A percentile compares a stretch with the other conserved stretches of the same genome.
Evolutionary conservation across 2,888 invertebrate genomes (phyloP).

Genomic region (Aspidiotus destructor): DNA sequence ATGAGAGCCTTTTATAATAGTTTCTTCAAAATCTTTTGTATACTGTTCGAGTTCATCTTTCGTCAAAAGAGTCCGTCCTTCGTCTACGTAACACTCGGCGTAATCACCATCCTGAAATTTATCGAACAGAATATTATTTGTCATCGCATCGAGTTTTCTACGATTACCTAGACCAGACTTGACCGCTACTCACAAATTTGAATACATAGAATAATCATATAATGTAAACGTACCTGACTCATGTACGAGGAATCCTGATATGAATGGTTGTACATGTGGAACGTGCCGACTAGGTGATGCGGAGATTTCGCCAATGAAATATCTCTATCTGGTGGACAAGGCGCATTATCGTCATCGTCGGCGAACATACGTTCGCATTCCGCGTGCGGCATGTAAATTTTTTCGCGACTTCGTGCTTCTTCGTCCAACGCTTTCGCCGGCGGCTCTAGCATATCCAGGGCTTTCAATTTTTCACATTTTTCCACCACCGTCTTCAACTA

Average conservation of each 20-base stretch:
- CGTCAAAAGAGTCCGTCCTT: constrained; percentile 42
- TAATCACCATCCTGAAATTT: constrained; percentile 29
- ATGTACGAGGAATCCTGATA: constrained; percentile 16
- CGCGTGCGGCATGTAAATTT: constrained; percentile 6
- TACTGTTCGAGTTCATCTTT: constrained; percentile 47
- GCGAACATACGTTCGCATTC: constrained; percentile 13
- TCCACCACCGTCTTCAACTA: constrained; percentile 9
- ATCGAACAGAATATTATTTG: neutral
- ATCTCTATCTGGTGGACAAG: constrained; percentile 11
- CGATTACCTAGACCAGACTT: neutral
- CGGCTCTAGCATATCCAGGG: neutral
- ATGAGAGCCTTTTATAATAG: constrained; percentile 43
- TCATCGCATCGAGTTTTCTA: neutral
- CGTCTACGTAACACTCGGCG: constrained; percentile 31
- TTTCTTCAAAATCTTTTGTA: constrained; percentile 44
- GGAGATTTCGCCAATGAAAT: constrained; percentile 15
- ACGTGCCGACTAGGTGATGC: constrained; percentile 1
- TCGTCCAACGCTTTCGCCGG: constrained; percentile 6
- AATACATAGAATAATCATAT: neutral
- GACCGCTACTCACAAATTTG: neutral
- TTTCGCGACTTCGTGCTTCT: constrained; percentile 10
- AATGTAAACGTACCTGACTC: constrained; percentile 9
- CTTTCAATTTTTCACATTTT: constrained; percentile 6
- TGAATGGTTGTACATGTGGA: constrained; percentile 10
- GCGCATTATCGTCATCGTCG: constrained; percentile 9